Percentiles rank a stretch among this genome's conserved stretches.
Conservation (phyloP, 1,140 invertebrate species). For the Acromyrmex heyeri region DNA sequence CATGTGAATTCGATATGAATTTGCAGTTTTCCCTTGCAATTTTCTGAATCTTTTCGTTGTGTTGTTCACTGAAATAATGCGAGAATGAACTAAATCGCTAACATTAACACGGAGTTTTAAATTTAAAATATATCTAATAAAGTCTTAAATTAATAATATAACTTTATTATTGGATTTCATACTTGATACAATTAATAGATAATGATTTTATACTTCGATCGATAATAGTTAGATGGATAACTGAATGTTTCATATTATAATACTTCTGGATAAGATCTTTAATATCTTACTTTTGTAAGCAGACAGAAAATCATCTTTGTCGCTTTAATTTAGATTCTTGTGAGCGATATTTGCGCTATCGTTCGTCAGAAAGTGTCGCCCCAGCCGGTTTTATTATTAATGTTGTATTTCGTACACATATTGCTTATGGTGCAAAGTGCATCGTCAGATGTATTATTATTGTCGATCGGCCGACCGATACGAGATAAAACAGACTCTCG, state of each 20-base stretch:
- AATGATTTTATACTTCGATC: neutral
- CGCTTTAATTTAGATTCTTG: conserved; percentile 49
- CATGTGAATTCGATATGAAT: conserved; percentile 31
- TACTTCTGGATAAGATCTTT: conserved; percentile 19
- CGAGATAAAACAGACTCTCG: conserved; percentile 34
- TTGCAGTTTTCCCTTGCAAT: neutral
- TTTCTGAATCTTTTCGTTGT: neutral
- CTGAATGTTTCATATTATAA: neutral
- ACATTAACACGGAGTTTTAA: neutral
- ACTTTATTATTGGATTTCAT: neutral
- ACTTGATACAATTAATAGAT: neutral
- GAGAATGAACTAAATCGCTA: neutral
- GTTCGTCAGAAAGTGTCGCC: conserved; percentile 24
- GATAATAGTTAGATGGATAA: neutral
- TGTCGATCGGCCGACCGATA: conserved; percentile 46
- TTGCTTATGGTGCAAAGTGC: conserved; percentile 36
- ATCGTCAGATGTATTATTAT: conserved; percentile 61
- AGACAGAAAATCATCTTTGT: conserved; percentile 11
- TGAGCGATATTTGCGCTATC: conserved; percentile 27
- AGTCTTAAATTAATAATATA: neutral
- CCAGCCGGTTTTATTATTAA: conserved; percentile 36
- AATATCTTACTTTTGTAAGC: neutral
- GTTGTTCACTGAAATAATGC: neutral
- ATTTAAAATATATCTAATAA: neutral
- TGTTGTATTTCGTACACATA: conserved; percentile 20